Conservation (phyloP, 2,797 vertebrate genomes). For the Petrocephalus sullivani region DNA sequence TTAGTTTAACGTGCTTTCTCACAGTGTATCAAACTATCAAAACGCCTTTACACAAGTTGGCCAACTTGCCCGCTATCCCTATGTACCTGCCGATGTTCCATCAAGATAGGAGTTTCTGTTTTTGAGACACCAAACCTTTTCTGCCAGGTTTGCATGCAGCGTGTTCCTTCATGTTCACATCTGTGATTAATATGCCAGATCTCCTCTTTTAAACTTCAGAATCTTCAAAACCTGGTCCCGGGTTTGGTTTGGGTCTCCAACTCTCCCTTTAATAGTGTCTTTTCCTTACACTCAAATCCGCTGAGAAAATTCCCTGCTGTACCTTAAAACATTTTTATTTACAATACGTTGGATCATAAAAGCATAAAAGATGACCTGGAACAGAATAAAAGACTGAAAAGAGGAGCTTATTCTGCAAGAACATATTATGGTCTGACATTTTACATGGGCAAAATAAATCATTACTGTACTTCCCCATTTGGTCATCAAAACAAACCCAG, state of each 20-base stretch:
- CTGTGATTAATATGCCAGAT: conserved; percentile 17
- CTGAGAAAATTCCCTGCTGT: conserved; percentile 20
- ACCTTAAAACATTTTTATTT: conserved; percentile 26
- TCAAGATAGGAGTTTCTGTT: neutral
- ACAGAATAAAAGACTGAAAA: conserved; percentile 17
- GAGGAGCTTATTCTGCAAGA: conserved; percentile 7
- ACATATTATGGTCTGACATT: neutral
- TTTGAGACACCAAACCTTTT: neutral
- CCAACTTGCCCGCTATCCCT: neutral
- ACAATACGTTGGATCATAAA: conserved; percentile 19
- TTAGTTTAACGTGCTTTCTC: neutral
- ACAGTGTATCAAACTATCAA: neutral
- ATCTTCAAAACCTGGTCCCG: conserved; percentile 8
- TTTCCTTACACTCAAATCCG: neutral
- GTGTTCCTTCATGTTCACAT: conserved; percentile 12
- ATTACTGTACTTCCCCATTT: neutral
- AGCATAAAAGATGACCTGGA: conserved; percentile 21
- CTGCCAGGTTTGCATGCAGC: conserved; percentile 6
- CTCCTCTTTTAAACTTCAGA: conserved; percentile 6
- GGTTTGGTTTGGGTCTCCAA: neutral
- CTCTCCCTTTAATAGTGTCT: neutral
- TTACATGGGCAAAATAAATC: neutral
- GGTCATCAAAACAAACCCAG: neutral
- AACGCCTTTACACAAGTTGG: neutral
- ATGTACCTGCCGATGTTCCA: conserved; percentile 8